Conservation (phyloP, 2,797 vertebrate genomes). For the Glyptemys insculpta region DNA sequence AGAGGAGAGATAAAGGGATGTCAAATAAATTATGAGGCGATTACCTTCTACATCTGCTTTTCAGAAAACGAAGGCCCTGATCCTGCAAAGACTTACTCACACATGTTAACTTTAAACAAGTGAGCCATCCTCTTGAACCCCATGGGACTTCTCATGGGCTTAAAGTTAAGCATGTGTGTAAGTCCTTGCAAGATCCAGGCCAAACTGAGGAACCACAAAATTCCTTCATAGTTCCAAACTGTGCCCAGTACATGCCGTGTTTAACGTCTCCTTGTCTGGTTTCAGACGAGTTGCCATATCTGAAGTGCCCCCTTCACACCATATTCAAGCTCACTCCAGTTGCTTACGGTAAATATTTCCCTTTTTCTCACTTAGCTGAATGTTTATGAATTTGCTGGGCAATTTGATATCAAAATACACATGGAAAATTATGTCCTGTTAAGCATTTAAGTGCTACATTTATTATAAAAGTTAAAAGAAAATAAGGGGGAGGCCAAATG, state of each 20-base stretch:
- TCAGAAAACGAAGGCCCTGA: neutral
- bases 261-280: constrained; percentile 3
- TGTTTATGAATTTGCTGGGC: rapidly evolving
- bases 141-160: too few species aligned
- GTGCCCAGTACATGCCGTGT: neutral
- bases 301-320: constrained; percentile 95
- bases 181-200: neutral
- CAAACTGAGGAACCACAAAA: neutral
- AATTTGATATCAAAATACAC: rapidly evolving
- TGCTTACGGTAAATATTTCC: constrained; percentile 89
- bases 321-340: constrained; percentile 95
- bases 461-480: neutral
- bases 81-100: neutral
- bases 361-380: rapidly evolving
- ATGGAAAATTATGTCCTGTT: rapidly evolving
- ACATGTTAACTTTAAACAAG: neutral
- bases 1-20: neutral
- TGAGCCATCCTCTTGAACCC: neutral
- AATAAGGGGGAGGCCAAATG: rapidly evolving
- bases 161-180: neutral
- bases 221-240: neutral
- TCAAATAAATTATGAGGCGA: too few species aligned
- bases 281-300: constrained; percentile 94
- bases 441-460: neutral
- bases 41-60: neutral